These are phyloP conservation scores for Oscheius sp. DNA, from an alignment of 2,888 invertebrate species.

Conservation along the genomic window DNA sequence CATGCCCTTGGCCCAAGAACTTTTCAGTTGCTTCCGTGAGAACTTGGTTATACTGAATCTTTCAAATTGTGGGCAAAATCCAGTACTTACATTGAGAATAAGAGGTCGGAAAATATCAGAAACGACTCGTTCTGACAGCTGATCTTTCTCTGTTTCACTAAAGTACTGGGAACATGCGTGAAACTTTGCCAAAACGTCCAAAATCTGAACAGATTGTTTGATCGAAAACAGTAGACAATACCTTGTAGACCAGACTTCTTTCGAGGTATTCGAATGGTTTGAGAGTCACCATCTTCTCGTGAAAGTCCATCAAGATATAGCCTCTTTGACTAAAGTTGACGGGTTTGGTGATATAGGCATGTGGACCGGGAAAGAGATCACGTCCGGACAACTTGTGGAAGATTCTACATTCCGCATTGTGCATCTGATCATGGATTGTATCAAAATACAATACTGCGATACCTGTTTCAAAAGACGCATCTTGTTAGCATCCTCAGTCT, in stretches of 20 bases:
- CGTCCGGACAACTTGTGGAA: not conserved
- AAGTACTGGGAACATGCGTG: conserved; percentile 5
- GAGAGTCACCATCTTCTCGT: not conserved
- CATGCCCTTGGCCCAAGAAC: not conserved
- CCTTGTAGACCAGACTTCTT: not conserved
- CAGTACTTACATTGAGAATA: not conserved
- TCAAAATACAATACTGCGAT: not conserved
- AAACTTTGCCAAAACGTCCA: not conserved
- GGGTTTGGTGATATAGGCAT: conserved; percentile 1
- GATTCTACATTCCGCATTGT: not conserved
- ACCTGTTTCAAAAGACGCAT: conserved; percentile 3
- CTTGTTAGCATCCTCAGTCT: not conserved
- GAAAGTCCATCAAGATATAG: conserved; percentile 1
- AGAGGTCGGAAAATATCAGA: conserved; percentile 12
- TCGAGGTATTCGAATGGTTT: conserved; percentile 2
- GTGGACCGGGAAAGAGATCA: not conserved
- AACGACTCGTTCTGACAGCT: not conserved
- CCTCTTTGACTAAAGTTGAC: not conserved
- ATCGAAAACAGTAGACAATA: not conserved
- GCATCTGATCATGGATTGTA: not conserved
- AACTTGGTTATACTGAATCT: not conserved
- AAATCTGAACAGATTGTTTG: not conserved
- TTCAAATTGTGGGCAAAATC: too few relatives aligned
- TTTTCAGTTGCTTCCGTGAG: not conserved
- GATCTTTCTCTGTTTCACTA: not conserved